These are phyloP conservation scores for Jacana jacana DNA, from an alignment of 2,113 vertebrate species.

Conservation along the genomic window DNA sequence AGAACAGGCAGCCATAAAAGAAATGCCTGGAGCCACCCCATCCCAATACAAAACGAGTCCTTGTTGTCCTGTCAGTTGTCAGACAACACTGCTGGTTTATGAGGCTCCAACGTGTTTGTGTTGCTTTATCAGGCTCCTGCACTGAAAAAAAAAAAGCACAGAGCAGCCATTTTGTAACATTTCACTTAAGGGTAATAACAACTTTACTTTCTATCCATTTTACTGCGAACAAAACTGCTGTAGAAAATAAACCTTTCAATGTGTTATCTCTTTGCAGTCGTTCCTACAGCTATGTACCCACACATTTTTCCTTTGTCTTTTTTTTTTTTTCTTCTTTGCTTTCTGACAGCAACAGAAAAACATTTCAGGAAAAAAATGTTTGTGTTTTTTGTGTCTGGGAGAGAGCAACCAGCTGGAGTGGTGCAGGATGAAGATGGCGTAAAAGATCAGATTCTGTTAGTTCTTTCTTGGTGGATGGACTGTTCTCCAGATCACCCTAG, in stretches of 20 bases:
- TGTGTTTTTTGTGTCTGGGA: background rate
- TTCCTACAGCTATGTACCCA: slow-evolving; percentile 15
- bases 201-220: background rate
- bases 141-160: accelerated
- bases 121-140: background rate
- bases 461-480: background rate
- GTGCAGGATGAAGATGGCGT: background rate
- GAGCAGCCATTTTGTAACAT: slow-evolving; percentile 23
- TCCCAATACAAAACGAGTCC: background rate
- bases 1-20: background rate
- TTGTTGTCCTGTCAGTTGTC: background rate
- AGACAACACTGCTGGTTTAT: background rate
- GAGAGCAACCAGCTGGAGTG: background rate
- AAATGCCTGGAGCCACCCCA: background rate
- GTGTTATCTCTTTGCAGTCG: background rate
- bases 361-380: background rate
- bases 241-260: slow-evolving; percentile 5
- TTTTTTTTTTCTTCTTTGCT: background rate
- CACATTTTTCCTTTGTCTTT: background rate
- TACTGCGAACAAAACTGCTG: background rate
- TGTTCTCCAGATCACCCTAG: background rate
- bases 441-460: background rate
- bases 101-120: accelerated
- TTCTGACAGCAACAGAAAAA: background rate
- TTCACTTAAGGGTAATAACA: background rate